These are phyloP conservation scores for Tetramorium alpestre DNA, from an alignment of 1,140 invertebrate genomes.

Conservation along the genomic window DNA sequence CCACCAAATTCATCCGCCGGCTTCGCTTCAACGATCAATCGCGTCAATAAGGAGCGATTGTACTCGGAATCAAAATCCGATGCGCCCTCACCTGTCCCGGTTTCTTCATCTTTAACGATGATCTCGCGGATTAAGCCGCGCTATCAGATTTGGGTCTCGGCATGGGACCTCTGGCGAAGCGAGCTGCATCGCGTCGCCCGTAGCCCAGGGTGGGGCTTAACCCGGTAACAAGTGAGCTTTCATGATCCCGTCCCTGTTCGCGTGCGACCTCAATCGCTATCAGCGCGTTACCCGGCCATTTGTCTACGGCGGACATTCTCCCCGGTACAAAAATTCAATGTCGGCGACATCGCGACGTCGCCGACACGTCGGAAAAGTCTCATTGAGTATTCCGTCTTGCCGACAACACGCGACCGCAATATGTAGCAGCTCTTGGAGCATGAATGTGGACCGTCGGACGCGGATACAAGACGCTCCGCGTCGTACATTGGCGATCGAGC, in stretches of 20 bases:
- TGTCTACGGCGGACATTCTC: constrained; percentile 57
- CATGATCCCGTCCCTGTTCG: constrained; percentile 64
- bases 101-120: not conserved
- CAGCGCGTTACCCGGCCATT: constrained; percentile 54
- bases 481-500: not conserved
- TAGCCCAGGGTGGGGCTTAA: constrained; percentile 41
- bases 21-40: not conserved
- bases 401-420: constrained; percentile 32
- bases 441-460: constrained; percentile 2
- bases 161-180: not conserved
- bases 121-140: not conserved
- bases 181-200: constrained; percentile 9
- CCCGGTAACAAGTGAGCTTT: constrained; percentile 70
- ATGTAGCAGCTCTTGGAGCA: not conserved
- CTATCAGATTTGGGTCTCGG: not conserved
- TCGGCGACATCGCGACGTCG: constrained; percentile 15
- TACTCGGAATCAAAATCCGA: not conserved
- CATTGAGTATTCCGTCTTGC: constrained; percentile 61
- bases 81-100: not conserved
- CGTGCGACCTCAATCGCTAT: constrained; percentile 71
- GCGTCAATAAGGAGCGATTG: not conserved
- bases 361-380: constrained; percentile 55
- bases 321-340: constrained; percentile 57
- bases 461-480: not conserved
- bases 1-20: not conserved